A percentile compares a stretch with the other conserved stretches of the same genome.
These are phyloP conservation scores for Pomphorhynchus laevis DNA, from an alignment of 1,140 invertebrate species.

Conservation along the genomic window DNA sequence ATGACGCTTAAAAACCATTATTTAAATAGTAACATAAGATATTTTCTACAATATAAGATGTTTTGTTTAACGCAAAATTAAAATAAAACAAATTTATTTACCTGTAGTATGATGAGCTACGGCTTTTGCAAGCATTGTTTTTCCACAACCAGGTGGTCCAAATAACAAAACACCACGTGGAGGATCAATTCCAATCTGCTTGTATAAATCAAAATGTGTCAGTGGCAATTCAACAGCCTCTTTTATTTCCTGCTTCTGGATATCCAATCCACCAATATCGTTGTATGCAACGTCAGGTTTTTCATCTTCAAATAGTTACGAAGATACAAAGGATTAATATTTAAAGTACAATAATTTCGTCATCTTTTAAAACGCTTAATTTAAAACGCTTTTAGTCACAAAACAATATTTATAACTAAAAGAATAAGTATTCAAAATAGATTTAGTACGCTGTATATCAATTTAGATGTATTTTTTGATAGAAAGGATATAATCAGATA, in stretches of 20 bases:
- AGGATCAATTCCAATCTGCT: conserved; percentile 59
- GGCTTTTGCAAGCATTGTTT: conserved; percentile 94
- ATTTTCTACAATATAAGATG: not conserved
- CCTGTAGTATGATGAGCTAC: conserved; percentile 76
- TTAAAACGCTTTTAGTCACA: conserved; percentile 3
- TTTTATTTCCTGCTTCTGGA: conserved; percentile 92
- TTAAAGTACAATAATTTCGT: not conserved
- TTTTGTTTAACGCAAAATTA: conserved; percentile 1
- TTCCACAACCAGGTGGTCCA: conserved; percentile 64
- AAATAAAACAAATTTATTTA: conserved; percentile 15
- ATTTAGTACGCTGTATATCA: not conserved
- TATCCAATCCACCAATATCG: conserved; percentile 96
- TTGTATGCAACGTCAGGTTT: conserved; percentile 82
- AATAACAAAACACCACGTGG: conserved; percentile 90
- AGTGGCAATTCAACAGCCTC: conserved; percentile 89
- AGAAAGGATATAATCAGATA: too few relatives aligned
- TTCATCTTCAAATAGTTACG: conserved; percentile 35
- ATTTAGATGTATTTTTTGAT: not conserved
- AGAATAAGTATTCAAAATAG: not conserved
- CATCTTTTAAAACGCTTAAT: not conserved
- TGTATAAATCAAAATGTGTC: conserved; percentile 91
- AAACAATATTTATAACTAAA: not conserved
- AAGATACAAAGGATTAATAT: not conserved
- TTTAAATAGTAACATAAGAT: too few relatives aligned
- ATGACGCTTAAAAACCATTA: conserved; percentile 34